A percentile compares a stretch with the other conserved stretches of the same genome.
phyloP scores from a whole-genome alignment of 64 coral and sea anemone species.

The Montipora foliosa region DNA sequence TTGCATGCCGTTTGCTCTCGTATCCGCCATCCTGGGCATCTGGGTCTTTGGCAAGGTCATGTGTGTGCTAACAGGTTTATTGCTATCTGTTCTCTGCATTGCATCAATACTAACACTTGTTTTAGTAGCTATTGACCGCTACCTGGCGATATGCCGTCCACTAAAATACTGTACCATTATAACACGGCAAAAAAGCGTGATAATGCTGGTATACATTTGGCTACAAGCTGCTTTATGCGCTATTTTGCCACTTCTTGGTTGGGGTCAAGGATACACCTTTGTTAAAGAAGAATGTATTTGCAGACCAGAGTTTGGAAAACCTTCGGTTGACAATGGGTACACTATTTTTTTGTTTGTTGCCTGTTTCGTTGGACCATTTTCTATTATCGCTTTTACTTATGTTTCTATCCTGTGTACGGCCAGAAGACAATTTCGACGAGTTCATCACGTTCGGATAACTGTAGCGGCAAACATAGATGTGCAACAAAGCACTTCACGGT shows the following conservation, averaged over 20 bases:
- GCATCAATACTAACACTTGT: constrained; percentile 83
- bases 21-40: constrained; percentile 63
- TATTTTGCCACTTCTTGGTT: constrained; percentile 69
- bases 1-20: constrained; percentile 84
- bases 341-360: constrained; percentile 86
- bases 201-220: constrained; percentile 82
- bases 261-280: constrained; percentile 81
- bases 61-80: constrained; percentile 71
- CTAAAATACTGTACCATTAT: constrained; percentile 76
- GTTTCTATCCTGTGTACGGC: constrained; percentile 88
- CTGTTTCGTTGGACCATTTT: constrained; percentile 80
- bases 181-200: constrained; percentile 45
- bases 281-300: constrained; percentile 73
- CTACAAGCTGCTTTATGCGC: constrained; percentile 64
- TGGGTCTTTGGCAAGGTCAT: constrained; percentile 84
- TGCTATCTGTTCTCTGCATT: constrained; percentile 85
- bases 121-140: constrained; percentile 87
- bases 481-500: background rate
- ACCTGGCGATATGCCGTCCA: constrained; percentile 85
- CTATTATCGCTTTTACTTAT: constrained; percentile 76
- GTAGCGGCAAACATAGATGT: background rate
- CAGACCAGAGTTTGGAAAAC: constrained; percentile 77
- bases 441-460: constrained; percentile 64
- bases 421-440: constrained; percentile 79
- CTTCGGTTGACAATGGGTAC: constrained; percentile 80